Conservation (phyloP, 2,888 invertebrate species). For the Parasteatoda lunata region DNA sequence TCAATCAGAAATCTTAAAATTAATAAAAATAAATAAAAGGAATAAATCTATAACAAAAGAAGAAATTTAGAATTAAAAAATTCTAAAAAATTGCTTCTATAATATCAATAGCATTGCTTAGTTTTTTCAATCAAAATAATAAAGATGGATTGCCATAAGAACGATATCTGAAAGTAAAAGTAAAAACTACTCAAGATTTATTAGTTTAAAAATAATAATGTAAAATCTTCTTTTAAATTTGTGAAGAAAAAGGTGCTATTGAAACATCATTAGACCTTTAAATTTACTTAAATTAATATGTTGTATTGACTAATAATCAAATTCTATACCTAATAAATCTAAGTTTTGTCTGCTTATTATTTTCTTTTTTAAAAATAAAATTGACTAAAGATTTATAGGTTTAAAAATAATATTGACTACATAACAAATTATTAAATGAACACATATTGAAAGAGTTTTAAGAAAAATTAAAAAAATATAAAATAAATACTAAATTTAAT, state of each 20-base stretch:
- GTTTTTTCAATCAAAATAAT: not conserved
- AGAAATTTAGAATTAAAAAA: not conserved
- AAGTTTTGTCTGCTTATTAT: too few species aligned
- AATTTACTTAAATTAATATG: not conserved
- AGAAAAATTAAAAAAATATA: too few species aligned
- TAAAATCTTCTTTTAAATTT: too few species aligned
- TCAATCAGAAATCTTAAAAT: not conserved
- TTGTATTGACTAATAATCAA: not conserved
- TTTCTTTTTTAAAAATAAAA: too few species aligned
- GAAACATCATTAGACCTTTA: not conserved
- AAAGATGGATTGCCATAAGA: not conserved
- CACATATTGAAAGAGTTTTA: too few species aligned
- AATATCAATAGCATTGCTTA: too few species aligned
- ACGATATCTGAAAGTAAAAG: too few species aligned
- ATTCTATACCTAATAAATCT: not conserved
- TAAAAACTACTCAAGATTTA: not conserved
- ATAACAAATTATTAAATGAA: too few species aligned
- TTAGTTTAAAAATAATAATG: not conserved
- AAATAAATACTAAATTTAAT: too few species aligned
- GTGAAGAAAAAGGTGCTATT: not conserved
- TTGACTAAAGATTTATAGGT: too few species aligned
- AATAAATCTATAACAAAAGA: not conserved
- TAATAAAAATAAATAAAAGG: not conserved
- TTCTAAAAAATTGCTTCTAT: not conserved
- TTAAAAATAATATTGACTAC: too few species aligned